These are phyloP conservation scores for Brachyopa scutellaris DNA, from an alignment of 2,888 invertebrate species.

Conservation along the genomic window DNA sequence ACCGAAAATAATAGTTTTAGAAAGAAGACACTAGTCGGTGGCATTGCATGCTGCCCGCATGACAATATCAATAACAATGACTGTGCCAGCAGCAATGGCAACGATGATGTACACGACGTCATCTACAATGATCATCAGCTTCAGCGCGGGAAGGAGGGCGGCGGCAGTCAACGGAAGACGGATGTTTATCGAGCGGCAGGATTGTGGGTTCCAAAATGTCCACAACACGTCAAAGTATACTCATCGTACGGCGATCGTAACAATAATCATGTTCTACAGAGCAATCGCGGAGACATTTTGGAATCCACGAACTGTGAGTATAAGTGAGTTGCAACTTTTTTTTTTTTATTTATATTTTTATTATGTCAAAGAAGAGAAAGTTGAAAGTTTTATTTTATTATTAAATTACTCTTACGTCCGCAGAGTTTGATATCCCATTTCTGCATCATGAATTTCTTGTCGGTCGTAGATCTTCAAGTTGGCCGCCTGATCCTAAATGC, in stretches of 20 bases:
- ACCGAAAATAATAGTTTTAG: conserved; percentile 62
- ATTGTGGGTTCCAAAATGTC: conserved; percentile 89
- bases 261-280: conserved; percentile 73
- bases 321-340: conserved; percentile 77
- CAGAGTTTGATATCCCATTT: too few species aligned
- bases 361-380: background rate
- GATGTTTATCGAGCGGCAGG: conserved; percentile 86
- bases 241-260: conserved; percentile 73
- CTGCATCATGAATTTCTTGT: too few species aligned
- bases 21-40: conserved; percentile 55
- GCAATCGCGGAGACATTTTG: conserved; percentile 78
- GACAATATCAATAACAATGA: conserved; percentile 70
- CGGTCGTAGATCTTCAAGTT: too few species aligned
- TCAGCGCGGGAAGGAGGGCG: conserved; percentile 26
- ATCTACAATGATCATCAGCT: conserved; percentile 44
- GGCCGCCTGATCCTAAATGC: too few species aligned
- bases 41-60: conserved; percentile 58
- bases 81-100: conserved; percentile 75
- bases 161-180: conserved; percentile 80
- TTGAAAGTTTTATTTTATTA: too few species aligned
- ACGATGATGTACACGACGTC: conserved; percentile 51
- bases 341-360: conserved; percentile 16
- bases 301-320: conserved; percentile 80
- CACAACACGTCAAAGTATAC: conserved; percentile 79
- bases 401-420: too few species aligned